Conservation (phyloP, 2,888 invertebrate genomes). For the Meiosimyza platycephala region DNA sequence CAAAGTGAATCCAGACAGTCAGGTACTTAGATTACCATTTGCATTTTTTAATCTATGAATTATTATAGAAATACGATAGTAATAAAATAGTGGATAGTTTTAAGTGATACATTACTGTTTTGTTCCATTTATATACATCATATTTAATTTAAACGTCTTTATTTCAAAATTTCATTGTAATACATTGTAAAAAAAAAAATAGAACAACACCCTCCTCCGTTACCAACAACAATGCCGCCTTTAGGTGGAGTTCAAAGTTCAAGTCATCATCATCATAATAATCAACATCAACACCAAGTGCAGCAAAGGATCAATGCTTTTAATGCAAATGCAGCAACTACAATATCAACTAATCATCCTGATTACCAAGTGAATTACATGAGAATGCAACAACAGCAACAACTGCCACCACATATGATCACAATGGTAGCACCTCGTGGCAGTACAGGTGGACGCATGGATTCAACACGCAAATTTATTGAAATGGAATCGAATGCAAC, state of each 20-base stretch:
- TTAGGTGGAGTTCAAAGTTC: slow-evolving; percentile 51
- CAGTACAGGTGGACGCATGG: slow-evolving; percentile 48
- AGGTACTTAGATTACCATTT: slow-evolving; percentile 51
- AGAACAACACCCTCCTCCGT: slow-evolving; percentile 66
- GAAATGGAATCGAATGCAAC: slow-evolving; percentile 56
- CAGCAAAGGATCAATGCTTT: slow-evolving; percentile 62
- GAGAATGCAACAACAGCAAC: slow-evolving; percentile 47
- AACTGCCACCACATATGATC: slow-evolving; percentile 46
- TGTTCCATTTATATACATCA: too few relatives aligned
- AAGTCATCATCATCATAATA: slow-evolving; percentile 35
- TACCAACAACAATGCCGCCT: slow-evolving; percentile 67
- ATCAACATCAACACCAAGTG: slow-evolving; percentile 52
- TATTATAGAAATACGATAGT: background rate
- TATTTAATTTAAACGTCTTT: too few relatives aligned
- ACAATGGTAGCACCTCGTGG: slow-evolving; percentile 47
- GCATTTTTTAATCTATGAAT: slow-evolving; percentile 9
- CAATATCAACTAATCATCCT: slow-evolving; percentile 41
- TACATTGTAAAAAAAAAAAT: slow-evolving; percentile 23
- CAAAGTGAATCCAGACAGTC: slow-evolving; percentile 63
- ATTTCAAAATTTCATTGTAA: too few relatives aligned
- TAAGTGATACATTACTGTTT: too few relatives aligned
- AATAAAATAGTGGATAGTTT: background rate
- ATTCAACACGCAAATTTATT: slow-evolving; percentile 57
- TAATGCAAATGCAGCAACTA: slow-evolving; percentile 58
- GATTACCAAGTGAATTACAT: slow-evolving; percentile 46